Evolutionary conservation across 2,113 vertebrate genomes (phyloP).

Genomic region (Hippocampus barbouri): DNA sequence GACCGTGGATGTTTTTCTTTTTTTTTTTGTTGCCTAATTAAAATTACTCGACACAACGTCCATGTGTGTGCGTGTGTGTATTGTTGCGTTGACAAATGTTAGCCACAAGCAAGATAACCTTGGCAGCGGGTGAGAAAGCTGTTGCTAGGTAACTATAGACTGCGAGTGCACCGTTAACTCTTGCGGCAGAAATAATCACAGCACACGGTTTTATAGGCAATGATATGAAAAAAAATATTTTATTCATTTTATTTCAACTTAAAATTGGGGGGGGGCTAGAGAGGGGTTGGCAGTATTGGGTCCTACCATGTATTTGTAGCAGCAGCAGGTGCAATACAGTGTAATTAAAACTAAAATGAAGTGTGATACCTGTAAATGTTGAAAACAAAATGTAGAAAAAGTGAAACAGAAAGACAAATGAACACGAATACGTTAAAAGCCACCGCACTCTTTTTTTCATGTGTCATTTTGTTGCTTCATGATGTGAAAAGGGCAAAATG

Average conservation of each 20-base stretch:
- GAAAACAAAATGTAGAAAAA: too few relatives aligned
- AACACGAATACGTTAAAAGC: neutral
- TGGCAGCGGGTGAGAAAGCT: slow-evolving; percentile 43
- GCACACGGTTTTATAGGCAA: neutral
- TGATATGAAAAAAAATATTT: neutral
- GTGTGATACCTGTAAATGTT: too few relatives aligned
- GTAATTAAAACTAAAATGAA: too few relatives aligned
- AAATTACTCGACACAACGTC: too few relatives aligned
- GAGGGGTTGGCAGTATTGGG: neutral
- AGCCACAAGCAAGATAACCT: slow-evolving; percentile 48
- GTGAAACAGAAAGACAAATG: neutral
- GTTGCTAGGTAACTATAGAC: slow-evolving; percentile 61
- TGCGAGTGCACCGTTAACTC: slow-evolving; percentile 11
- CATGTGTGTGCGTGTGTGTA: neutral
- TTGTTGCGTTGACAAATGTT: slow-evolving; percentile 18
- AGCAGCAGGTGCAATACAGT: neutral
- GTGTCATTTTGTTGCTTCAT: neutral
- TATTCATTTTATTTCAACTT: neutral
- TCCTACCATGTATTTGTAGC: neutral
- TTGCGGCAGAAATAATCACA: slow-evolving; percentile 15
- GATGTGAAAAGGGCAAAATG: neutral
- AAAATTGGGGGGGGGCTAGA: too few relatives aligned
- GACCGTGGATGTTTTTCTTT: too few relatives aligned
- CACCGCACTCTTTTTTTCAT: neutral
- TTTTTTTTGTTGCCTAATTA: too few relatives aligned